phyloP scores from a whole-genome alignment of 2,888 invertebrate species.

The Pterostichus niger region DNA sequence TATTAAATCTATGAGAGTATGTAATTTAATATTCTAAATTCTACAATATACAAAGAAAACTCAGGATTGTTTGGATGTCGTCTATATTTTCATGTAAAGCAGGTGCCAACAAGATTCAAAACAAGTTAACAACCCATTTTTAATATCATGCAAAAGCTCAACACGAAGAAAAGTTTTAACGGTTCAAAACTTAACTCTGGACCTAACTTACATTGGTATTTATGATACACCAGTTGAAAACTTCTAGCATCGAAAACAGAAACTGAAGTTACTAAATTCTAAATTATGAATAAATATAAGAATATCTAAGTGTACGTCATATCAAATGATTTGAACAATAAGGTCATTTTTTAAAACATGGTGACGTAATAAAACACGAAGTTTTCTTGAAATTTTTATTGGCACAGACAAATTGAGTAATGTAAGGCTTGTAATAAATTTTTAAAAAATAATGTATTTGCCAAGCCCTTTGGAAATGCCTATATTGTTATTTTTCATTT shows the following conservation, averaged over 20 bases:
- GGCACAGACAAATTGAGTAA: no score
- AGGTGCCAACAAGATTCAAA: conserved; percentile 47
- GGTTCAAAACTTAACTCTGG: conserved; percentile 52
- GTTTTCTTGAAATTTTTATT: no score
- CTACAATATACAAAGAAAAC: not conserved
- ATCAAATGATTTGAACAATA: no score
- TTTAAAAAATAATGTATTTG: no score
- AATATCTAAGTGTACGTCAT: no score
- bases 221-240: conserved; percentile 69
- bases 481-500: no score
- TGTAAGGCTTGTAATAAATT: no score
- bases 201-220: conserved; percentile 68
- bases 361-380: not conserved
- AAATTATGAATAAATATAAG: no score
- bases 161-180: conserved; percentile 44
- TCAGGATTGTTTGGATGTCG: not conserved
- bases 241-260: conserved; percentile 17
- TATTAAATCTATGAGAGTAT: no score
- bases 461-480: no score
- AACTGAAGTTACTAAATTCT: not conserved
- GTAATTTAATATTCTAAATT: not conserved
- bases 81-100: conserved; percentile 3
- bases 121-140: conserved; percentile 46
- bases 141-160: conserved; percentile 41
- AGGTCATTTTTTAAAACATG: no score